A percentile compares a stretch with the other conserved stretches of the same genome.
These are phyloP conservation scores for Haemorhous mexicanus DNA, from an alignment of 2,113 vertebrate species.

Conservation along the genomic window DNA sequence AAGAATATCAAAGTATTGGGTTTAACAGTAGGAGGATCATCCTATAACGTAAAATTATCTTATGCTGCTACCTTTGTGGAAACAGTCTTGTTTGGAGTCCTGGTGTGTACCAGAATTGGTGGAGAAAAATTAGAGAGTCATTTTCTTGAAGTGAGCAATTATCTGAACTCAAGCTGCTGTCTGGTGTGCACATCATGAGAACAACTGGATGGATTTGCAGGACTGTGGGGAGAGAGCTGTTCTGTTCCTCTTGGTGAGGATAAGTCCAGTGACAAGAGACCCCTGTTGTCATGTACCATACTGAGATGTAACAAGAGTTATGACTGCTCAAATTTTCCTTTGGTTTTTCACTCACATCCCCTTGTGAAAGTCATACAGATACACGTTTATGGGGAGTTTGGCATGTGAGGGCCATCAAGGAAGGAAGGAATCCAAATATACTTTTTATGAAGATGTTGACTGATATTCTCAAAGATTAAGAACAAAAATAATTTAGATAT, in stretches of 20 bases:
- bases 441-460: not conserved
- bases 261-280: not conserved
- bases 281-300: not conserved
- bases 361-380: not conserved
- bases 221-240: not conserved
- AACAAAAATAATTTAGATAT: not conserved
- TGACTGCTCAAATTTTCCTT: not conserved
- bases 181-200: not conserved
- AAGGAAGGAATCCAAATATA: not conserved
- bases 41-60: not conserved
- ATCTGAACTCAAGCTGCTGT: not conserved
- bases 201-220: not conserved
- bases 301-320: not conserved
- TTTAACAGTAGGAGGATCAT: not conserved
- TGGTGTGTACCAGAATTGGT: not conserved
- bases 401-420: not conserved
- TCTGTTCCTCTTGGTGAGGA: not conserved
- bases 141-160: not conserved
- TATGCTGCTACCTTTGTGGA: not conserved
- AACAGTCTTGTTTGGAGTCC: not conserved
- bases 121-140: not conserved
- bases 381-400: not conserved
- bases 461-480: not conserved
- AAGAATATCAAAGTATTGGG: not conserved
- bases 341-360: not conserved